Base-by-base conservation (phyloP, 2,888 invertebrate genomes). In the Platypus cylindrus region DNA sequence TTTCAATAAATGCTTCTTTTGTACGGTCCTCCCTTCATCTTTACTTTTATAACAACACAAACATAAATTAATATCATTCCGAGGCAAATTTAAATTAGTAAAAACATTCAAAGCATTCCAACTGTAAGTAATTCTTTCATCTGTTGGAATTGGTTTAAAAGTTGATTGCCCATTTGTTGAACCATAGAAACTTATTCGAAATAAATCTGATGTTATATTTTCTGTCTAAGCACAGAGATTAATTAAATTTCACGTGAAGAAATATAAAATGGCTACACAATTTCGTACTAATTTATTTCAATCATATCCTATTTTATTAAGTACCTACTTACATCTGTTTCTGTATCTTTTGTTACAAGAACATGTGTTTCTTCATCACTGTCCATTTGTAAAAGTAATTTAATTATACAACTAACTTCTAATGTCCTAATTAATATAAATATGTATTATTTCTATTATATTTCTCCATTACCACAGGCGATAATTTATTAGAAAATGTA, bases 101-200 rank as follows among this genome's bases (percentile, higher is more conserved):
- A 78, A 82, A 1, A 81, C 83, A 56, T 84, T 83, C 44, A 86
- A 64, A 43, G 79, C 78, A 30, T 74, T 74, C 85, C 85, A 85
- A 3, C 80, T 75, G 60, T 83, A 85, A 1, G 77, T 76, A 38
- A 82, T 64, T 34, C 64, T 52, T 38, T 70, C 53, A 32, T 51
- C 46, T 14, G 33, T 5, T 11, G 52, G 53, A 8, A 53, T 27
- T 2, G 45, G 15, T 38, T 43, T 50, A 4, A 34, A 28, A n/a
- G n/a, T n/a, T n/a, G n/a, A n/a, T n/a, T n/a, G n/a, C n/a, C n/a
- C n/a, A n/a, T n/a, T n/a, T 14, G 25, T 36, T 16, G 50, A 43
- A 5, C 52, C 52, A 38, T 53, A 53, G 17, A 47, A 39, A 12
- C 48, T 47, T 12, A 48, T 36, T 26, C 42, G 36, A 26, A 47